A percentile compares a stretch with the other conserved stretches of the same genome.
Evolutionary conservation across 64 coral and sea anemone genomes (phyloP).

Genomic region (Montipora sp.): DNA sequence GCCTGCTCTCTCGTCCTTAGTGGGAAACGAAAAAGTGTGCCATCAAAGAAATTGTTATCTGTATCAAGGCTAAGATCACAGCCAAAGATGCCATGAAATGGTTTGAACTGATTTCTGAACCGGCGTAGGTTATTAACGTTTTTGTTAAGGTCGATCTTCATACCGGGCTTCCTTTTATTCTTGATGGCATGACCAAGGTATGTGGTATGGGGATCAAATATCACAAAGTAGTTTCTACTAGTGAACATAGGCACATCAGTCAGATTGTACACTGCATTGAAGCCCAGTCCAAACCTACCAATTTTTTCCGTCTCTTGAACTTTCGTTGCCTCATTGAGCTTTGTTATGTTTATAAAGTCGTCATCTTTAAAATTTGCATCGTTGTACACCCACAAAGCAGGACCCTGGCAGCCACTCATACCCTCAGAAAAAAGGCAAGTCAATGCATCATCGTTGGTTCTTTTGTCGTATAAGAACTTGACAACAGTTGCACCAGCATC

Average conservation of each 20-base stretch:
- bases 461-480: conserved; percentile 74
- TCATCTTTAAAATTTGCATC: conserved; percentile 72
- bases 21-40: conserved; percentile 81
- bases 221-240: conserved; percentile 71
- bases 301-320: conserved; percentile 74
- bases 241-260: conserved; percentile 90
- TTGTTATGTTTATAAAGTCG: conserved; percentile 88
- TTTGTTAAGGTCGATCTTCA: conserved; percentile 63
- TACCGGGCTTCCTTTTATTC: conserved; percentile 55
- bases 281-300: conserved; percentile 90
- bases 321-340: conserved; percentile 80
- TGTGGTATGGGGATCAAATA: conserved; percentile 82
- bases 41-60: conserved; percentile 59
- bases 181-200: conserved; percentile 66
- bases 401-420: conserved; percentile 79
- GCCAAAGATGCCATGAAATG: conserved; percentile 71
- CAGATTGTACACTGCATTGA: conserved; percentile 88
- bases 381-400: conserved; percentile 85
- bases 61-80: conserved; percentile 62
- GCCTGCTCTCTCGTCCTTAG: conserved; percentile 75
- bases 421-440: conserved; percentile 59
- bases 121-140: background rate
- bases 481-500: conserved; percentile 81
- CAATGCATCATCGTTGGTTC: conserved; percentile 67
- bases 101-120: conserved; percentile 12